These are phyloP conservation scores for Netelia virgata DNA, from an alignment of 2,888 invertebrate species.

Conservation along the genomic window DNA sequence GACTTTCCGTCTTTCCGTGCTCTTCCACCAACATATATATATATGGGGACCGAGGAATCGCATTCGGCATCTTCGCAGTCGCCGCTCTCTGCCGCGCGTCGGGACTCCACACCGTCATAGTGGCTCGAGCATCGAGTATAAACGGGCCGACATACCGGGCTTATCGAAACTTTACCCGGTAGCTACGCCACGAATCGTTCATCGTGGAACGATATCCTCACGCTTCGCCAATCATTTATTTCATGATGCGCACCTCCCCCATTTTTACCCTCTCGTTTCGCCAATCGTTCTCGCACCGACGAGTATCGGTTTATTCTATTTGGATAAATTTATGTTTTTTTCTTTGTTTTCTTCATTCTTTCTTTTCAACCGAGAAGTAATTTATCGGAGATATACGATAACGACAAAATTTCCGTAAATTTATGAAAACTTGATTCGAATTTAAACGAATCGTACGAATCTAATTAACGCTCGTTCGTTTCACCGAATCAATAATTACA, in stretches of 20 bases:
- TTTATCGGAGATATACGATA: no score
- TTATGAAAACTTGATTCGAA: no score
- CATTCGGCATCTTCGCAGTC: constrained; percentile 15
- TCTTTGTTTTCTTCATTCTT: no score
- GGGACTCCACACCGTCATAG: constrained; percentile 65
- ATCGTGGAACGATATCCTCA: constrained; percentile 73
- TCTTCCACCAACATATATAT: not conserved
- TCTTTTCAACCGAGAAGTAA: no score
- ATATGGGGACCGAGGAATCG: not conserved
- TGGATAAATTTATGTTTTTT: not conserved
- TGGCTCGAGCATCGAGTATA: constrained; percentile 43
- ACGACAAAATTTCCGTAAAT: no score
- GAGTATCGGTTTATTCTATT: not conserved
- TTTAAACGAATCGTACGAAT: no score
- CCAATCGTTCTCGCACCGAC: not conserved
- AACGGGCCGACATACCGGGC: constrained; percentile 76
- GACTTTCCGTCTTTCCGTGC: constrained; percentile 13
- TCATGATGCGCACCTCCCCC: not conserved
- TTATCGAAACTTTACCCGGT: constrained; percentile 79
- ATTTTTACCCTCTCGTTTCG: constrained; percentile 54
- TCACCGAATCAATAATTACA: no score
- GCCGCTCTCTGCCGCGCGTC: constrained; percentile 36
- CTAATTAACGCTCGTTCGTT: no score
- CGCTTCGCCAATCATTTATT: constrained; percentile 48
- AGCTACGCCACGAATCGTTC: constrained; percentile 57